Conservation (phyloP, 2,113 vertebrate species). For the Raja brachyura region DNA sequence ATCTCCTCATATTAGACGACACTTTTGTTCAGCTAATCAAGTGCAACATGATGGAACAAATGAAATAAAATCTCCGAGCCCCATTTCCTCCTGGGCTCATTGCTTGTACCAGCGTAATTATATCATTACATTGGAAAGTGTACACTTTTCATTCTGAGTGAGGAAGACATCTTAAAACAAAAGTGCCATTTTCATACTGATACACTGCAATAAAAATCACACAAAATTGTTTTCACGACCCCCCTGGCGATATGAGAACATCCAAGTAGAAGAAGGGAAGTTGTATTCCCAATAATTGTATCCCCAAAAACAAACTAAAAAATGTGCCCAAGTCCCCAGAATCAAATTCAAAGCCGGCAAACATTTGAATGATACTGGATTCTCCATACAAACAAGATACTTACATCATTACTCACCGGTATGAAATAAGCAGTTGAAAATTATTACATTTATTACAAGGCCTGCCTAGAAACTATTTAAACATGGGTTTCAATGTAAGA, state of each 20-base stretch:
- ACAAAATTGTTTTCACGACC: constrained; percentile 4
- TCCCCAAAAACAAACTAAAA: neutral
- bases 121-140: neutral
- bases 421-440: constrained; percentile 33
- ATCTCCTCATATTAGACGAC: neutral
- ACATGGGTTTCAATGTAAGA: constrained; percentile 97
- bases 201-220: neutral
- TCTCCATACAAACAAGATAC: constrained; percentile 28
- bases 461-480: constrained; percentile 52
- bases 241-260: neutral
- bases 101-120: neutral
- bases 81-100: neutral
- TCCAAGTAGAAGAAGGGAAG: neutral
- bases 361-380: neutral
- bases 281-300: neutral
- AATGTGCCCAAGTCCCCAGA: neutral
- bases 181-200: constrained; percentile 18
- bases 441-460: constrained; percentile 30
- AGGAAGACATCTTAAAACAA: neutral
- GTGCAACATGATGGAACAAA: neutral
- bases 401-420: constrained; percentile 25
- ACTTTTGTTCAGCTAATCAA: neutral
- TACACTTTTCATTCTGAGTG: neutral
- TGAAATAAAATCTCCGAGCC: neutral
- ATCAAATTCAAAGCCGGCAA: constrained; percentile 13